Base-by-base conservation (phyloP, 2,797 vertebrate genomes). In the Propithecus perrieri region DNA sequence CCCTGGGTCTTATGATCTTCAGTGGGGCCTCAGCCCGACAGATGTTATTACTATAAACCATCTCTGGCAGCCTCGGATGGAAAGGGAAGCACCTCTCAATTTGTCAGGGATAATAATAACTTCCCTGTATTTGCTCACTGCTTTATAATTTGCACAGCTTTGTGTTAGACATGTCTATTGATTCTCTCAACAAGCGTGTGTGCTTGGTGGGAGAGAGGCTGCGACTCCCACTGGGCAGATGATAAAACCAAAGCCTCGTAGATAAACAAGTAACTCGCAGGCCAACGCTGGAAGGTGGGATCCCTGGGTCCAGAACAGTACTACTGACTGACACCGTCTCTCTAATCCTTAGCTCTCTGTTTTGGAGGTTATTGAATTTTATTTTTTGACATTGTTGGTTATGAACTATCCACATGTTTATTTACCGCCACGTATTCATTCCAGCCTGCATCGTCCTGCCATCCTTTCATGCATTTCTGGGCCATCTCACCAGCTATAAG, bases 41-140 rank as follows among this genome's bases (percentile, higher is more conserved):
- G 96, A 72, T 97, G 85, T 89, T 85, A 89, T 81, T 91, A 53
- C 72, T 89, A 67, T 92, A 95, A 91, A 81, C 69, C 12, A 33
- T 63, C 79, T 91, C 88, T 89, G 91, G 95, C 92, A 94, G 83
- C 33, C 50, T 79, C 0, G 35, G 50, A 20, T 85, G 80, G 89
- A 79, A 79, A 93, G 75, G 75, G 93, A 95, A 93, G 94, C 30
- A 8, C 79, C 86, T 95, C 86, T 95, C 93, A 86, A 7, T 96
- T 89, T 94, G 89, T 94, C 81, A 89, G 85, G 74, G 74, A 53
- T 72, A 48, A 14, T 83, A 78, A 81, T 83, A 86, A 76, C 71
- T 63, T 84, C 48, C 65, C 48, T 30, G 83, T 46, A 48, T 96
- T 76, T 43, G 10, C 75, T 91, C 84, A 61, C 61, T 50, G 83